Evolutionary conservation across 2,113 vertebrate species (phyloP).

Genomic region (Anser cygnoides): DNA sequence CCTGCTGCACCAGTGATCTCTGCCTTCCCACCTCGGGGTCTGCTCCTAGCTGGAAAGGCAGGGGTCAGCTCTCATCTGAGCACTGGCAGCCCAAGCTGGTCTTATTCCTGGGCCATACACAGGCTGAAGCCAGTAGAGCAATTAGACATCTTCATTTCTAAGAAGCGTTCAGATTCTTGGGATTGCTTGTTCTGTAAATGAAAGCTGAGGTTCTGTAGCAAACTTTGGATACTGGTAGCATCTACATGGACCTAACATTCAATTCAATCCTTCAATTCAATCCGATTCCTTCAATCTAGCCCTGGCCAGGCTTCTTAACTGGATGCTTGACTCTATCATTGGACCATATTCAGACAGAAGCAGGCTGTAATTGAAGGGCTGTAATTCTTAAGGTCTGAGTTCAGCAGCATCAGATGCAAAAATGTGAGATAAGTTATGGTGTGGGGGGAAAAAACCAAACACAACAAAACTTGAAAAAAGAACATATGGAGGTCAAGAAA

Average conservation of each 20-base stretch:
- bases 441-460: neutral
- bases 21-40: neutral
- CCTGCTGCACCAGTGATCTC: neutral
- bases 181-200: neutral
- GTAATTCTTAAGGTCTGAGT: neutral
- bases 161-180: neutral
- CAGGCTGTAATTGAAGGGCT: neutral
- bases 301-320: neutral
- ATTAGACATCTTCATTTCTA: neutral
- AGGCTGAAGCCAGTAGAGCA: neutral
- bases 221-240: neutral
- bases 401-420: neutral
- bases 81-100: neutral
- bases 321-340: neutral
- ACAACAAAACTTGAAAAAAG: neutral
- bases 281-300: neutral
- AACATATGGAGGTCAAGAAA: neutral
- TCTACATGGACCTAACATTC: neutral
- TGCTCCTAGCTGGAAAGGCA: neutral
- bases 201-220: neutral
- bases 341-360: neutral
- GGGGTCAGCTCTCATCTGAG: neutral
- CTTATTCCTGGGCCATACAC: neutral
- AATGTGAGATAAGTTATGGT: neutral
- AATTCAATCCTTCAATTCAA: no score